Evolutionary conservation across 2,888 invertebrate genomes (phyloP).

Genomic region (Morpho achilles): DNA sequence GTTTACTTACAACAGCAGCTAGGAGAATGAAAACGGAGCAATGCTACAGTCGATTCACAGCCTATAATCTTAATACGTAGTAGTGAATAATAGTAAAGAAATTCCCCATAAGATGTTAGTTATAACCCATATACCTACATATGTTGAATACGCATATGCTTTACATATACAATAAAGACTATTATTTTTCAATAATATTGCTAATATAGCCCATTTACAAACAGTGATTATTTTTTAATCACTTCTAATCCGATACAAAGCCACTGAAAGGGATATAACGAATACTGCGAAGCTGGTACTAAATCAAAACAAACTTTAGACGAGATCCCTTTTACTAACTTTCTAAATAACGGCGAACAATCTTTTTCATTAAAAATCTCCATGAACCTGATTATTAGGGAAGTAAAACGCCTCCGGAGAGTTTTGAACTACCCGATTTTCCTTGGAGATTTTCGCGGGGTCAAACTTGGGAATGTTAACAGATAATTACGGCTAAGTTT

Average conservation of each 20-base stretch:
- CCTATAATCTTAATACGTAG: too few species aligned
- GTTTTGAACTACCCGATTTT: slow-evolving; percentile 55
- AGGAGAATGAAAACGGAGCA: too few species aligned
- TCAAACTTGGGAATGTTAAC: slow-evolving; percentile 78
- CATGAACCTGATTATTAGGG: slow-evolving; percentile 74
- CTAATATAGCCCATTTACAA: slow-evolving; percentile 29
- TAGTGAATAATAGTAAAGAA: too few species aligned
- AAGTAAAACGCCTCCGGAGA: slow-evolving; percentile 73
- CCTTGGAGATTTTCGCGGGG: slow-evolving; percentile 70
- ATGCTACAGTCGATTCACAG: too few species aligned
- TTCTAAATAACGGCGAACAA: slow-evolving; percentile 75
- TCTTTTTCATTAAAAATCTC: slow-evolving; percentile 78
- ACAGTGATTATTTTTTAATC: slow-evolving; percentile 21
- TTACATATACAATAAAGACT: background rate
- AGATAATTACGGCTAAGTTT: slow-evolving; percentile 78
- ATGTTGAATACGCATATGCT: background rate
- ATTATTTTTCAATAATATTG: slow-evolving; percentile 31
- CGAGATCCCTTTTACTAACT: slow-evolving; percentile 73
- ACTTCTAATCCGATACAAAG: slow-evolving; percentile 58
- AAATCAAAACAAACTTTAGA: slow-evolving; percentile 75
- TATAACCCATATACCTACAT: background rate
- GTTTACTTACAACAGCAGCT: too few species aligned
- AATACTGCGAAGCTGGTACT: slow-evolving; percentile 59
- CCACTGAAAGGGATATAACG: slow-evolving; percentile 66
- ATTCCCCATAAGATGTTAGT: too few species aligned